Evolutionary conservation across 1,140 invertebrate genomes (phyloP).

Genomic region (Lutraria rhynchaena): DNA sequence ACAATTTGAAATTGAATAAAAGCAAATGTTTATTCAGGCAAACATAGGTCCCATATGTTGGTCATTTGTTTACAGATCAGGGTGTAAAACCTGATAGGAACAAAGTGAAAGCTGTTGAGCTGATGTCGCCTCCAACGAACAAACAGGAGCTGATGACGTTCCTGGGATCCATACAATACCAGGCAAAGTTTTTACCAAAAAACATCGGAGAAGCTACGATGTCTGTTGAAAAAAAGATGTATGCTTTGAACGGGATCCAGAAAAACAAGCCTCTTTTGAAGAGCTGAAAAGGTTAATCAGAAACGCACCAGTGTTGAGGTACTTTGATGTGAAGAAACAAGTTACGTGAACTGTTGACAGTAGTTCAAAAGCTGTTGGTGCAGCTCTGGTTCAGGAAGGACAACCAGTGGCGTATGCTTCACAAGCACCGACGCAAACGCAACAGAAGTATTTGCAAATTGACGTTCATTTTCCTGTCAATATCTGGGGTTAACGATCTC

Average conservation of each 20-base stretch:
- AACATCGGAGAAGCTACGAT: constrained; percentile 23
- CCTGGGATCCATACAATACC: constrained; percentile 81
- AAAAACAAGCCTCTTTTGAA: constrained; percentile 49
- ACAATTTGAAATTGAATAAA: constrained; percentile 61
- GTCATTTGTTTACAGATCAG: constrained; percentile 34
- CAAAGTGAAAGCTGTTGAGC: constrained; percentile 79
- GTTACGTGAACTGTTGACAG: constrained; percentile 60
- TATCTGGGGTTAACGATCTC: too few species aligned
- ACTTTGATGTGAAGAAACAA: constrained; percentile 46
- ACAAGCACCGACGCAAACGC: constrained; percentile 77
- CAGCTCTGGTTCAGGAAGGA: constrained; percentile 80
- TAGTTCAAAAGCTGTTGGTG: constrained; percentile 76
- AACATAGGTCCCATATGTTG: not conserved
- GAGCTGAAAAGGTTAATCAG: constrained; percentile 5
- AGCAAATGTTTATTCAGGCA: not conserved
- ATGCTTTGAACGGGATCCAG: constrained; percentile 39
- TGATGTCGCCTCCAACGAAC: constrained; percentile 77
- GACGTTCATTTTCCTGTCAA: too few species aligned
- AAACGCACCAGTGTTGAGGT: constrained; percentile 19
- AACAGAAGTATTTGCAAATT: constrained; percentile 83
- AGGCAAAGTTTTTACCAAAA: constrained; percentile 77
- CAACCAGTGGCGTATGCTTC: constrained; percentile 82
- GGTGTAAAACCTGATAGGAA: constrained; percentile 79
- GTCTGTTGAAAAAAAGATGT: constrained; percentile 39
- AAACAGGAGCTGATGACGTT: constrained; percentile 77